Conservation (phyloP, 2,888 invertebrate species). For the Adineta ricciae region DNA sequence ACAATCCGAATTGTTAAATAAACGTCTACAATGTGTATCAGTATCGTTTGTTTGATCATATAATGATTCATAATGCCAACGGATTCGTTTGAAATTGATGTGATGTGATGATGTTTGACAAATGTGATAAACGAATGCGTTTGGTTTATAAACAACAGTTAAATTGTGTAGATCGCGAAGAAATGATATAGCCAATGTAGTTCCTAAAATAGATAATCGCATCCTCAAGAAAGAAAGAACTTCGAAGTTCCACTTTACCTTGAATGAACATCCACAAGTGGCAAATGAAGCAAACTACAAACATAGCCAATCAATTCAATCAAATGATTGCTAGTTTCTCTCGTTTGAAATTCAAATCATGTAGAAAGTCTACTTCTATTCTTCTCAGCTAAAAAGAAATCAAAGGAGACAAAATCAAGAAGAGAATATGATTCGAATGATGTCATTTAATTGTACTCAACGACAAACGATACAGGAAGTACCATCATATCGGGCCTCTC, state of each 20-base stretch:
- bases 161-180: background rate
- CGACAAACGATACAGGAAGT: background rate
- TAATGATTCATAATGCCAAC: conserved; percentile 15
- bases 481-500: background rate
- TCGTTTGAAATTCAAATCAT: background rate
- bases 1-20: conserved; percentile 14
- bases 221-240: background rate
- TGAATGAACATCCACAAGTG: conserved; percentile 9
- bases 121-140: background rate
- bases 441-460: background rate
- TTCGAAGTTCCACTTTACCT: background rate
- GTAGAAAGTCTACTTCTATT: background rate
- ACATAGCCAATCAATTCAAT: conserved; percentile 18
- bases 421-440: background rate
- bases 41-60: background rate
- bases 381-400: background rate
- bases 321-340: conserved; percentile 13
- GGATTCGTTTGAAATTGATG: background rate
- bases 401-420: background rate
- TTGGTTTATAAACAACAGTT: conserved; percentile 20
- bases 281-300: background rate
- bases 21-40: background rate
- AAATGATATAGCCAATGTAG: conserved; percentile 15
- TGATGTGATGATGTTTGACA: background rate
- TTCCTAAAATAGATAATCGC: background rate